Conservation (phyloP, 1,140 invertebrate species). For the Drosophila setifemur region DNA sequence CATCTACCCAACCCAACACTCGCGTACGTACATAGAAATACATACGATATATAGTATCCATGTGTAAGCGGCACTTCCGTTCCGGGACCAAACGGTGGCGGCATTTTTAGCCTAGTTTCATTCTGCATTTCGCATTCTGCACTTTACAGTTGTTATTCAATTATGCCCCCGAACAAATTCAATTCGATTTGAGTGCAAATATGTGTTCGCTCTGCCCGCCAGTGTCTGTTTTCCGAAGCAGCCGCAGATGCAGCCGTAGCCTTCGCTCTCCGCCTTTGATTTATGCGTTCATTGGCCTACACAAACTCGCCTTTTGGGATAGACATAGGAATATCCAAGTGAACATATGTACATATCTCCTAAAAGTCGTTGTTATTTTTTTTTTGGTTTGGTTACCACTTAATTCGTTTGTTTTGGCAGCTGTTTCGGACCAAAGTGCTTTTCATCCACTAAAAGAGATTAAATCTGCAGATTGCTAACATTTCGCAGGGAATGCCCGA, state of each 20-base stretch:
- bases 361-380: not conserved
- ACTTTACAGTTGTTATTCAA: slow-evolving; percentile 62
- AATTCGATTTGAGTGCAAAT: slow-evolving; percentile 80
- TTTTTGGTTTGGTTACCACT: too few species aligned
- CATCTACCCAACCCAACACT: not conserved
- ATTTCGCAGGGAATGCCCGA: not conserved
- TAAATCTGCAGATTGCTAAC: not conserved
- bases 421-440: slow-evolving; percentile 8
- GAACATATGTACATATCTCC: slow-evolving; percentile 3
- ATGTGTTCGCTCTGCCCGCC: slow-evolving; percentile 57
- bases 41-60: too few species aligned
- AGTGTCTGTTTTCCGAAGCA: not conserved
- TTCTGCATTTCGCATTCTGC: too few species aligned
- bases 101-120: slow-evolving; percentile 40
- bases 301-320: slow-evolving; percentile 1
- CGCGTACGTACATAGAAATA: slow-evolving; percentile 1
- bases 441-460: not conserved
- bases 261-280: slow-evolving; percentile 42
- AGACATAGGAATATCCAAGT: not conserved
- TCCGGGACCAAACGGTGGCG: slow-evolving; percentile 28
- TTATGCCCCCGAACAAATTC: slow-evolving; percentile 57
- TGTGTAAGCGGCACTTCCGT: slow-evolving; percentile 49
- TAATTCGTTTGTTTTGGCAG: slow-evolving; percentile 30
- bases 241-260: slow-evolving; percentile 33
- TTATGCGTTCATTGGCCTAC: slow-evolving; percentile 51